Percentiles rank a stretch among this genome's conserved stretches.
Evolutionary conservation across 2,113 vertebrate species (phyloP).

Genomic region (Serilophus lunatus): DNA sequence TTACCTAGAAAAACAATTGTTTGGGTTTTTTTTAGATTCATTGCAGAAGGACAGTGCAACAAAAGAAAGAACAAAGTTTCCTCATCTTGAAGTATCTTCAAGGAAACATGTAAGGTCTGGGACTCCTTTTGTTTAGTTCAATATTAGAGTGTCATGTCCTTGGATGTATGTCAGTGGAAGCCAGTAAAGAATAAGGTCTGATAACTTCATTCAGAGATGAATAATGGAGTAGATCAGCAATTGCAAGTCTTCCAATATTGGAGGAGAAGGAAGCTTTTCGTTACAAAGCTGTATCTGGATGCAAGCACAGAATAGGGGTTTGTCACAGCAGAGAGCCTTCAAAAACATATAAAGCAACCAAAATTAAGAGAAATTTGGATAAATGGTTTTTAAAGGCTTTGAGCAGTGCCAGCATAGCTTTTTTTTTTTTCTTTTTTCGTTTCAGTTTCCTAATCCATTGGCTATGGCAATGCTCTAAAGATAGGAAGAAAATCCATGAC

Average conservation of each 20-base stretch:
- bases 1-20: neutral
- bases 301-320: neutral
- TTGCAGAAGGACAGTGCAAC: neutral
- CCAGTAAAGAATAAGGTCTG: neutral
- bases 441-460: neutral
- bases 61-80: neutral
- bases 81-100: neutral
- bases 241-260: neutral
- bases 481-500: neutral
- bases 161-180: neutral
- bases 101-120: neutral
- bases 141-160: neutral
- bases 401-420: neutral
- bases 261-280: constrained; percentile 15
- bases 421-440: neutral
- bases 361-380: neutral
- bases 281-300: neutral
- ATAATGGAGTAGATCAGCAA: neutral
- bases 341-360: neutral
- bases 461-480: neutral
- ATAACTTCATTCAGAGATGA: constrained; percentile 8
- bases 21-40: neutral
- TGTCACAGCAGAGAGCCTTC: neutral
- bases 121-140: neutral
- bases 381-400: neutral